phyloP scores from a whole-genome alignment of 2,888 invertebrate species.

The Drosophila kanekoi region DNA sequence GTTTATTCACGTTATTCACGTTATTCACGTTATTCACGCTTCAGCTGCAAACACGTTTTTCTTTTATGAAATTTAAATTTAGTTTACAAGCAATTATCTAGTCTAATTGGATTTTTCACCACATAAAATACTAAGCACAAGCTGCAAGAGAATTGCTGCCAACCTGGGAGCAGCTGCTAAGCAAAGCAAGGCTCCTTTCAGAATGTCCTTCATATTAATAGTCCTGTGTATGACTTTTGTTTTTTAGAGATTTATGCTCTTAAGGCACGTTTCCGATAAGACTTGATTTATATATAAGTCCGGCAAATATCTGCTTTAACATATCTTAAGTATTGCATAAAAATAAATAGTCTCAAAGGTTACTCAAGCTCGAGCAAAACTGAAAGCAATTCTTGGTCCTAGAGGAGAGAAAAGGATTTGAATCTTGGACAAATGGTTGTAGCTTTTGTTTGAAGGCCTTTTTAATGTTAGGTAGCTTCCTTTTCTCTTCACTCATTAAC shows the following conservation, averaged over 20 bases:
- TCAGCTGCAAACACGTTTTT: background rate
- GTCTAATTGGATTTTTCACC: constrained; percentile 26
- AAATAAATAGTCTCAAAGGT: background rate
- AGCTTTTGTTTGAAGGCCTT: too few species aligned
- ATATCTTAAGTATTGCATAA: background rate
- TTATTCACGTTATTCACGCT: constrained; percentile 4
- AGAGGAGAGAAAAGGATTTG: too few species aligned
- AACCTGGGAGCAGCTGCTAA: background rate
- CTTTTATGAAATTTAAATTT: constrained; percentile 18
- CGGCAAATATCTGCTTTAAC: background rate
- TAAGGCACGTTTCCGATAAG: constrained; percentile 12
- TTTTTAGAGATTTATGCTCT: constrained; percentile 32
- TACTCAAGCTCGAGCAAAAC: background rate
- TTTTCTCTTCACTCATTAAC: too few species aligned
- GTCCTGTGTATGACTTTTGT: constrained; percentile 16
- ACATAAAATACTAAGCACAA: constrained; percentile 1
- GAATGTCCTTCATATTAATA: constrained; percentile 1
- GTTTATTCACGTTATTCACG: constrained; percentile 9
- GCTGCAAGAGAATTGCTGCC: background rate
- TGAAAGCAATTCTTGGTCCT: background rate
- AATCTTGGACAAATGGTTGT: too few species aligned
- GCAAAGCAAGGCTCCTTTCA: background rate
- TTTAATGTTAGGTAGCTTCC: too few species aligned
- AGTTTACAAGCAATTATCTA: background rate
- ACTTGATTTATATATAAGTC: constrained; percentile 18